phyloP scores from a whole-genome alignment of 2,113 vertebrate species.

The Tylochromis polylepis region DNA sequence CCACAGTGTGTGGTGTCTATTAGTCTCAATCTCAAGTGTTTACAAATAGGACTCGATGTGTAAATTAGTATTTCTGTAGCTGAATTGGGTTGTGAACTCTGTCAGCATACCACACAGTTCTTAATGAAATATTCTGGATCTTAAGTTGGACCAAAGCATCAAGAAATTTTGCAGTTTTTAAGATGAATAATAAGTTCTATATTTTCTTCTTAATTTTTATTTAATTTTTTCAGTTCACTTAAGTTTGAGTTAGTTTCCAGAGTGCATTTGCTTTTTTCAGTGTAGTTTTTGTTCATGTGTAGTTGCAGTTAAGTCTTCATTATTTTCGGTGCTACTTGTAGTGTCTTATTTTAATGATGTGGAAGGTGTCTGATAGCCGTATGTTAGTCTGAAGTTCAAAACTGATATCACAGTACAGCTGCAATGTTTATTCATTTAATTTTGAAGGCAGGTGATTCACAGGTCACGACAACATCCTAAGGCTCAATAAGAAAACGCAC shows the following conservation, averaged over 20 bases:
- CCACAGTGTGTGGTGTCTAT: not conserved
- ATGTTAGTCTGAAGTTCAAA: not conserved
- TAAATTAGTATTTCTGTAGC: not conserved
- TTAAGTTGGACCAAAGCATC: not conserved
- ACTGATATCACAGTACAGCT: not conserved
- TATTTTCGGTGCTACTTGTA: not conserved
- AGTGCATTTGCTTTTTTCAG: not conserved
- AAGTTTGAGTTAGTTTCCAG: not conserved
- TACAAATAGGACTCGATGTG: not conserved
- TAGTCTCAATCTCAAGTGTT: not conserved
- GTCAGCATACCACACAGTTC: not conserved
- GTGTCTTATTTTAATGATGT: not conserved
- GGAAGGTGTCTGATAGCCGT: not conserved
- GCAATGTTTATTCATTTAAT: not conserved
- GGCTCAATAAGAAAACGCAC: not conserved
- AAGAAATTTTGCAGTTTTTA: not conserved
- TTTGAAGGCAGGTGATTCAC: not conserved
- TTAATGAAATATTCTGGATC: not conserved
- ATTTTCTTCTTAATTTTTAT: not conserved
- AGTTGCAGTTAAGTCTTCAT: not conserved
- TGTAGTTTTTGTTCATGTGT: not conserved
- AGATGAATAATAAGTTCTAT: not conserved
- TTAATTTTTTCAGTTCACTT: not conserved
- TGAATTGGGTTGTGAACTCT: not conserved
- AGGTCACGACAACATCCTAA: not conserved